Percentiles rank a stretch among this genome's conserved stretches.
phyloP scores from a whole-genome alignment of 2,888 invertebrate genomes.

The Eupithecia centaureata region DNA sequence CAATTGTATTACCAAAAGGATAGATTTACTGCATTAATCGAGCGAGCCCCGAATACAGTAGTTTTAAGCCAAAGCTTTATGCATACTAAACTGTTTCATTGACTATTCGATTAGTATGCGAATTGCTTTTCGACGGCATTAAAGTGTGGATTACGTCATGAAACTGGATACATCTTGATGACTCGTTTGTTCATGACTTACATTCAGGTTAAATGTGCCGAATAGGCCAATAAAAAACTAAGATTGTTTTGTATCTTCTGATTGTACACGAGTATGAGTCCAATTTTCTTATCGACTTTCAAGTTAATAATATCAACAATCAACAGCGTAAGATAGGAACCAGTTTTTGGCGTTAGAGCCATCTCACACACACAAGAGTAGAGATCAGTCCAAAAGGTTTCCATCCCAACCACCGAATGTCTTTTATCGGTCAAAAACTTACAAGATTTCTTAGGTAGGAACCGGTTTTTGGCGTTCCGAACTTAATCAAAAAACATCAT shows the following conservation, averaged over 20 bases:
- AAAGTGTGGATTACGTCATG: conserved; percentile 52
- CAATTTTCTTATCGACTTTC: no score
- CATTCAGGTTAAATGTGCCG: conserved; percentile 27
- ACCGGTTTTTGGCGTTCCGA: not conserved
- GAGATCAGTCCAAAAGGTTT: no score
- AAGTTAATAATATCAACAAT: no score
- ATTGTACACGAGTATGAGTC: not conserved
- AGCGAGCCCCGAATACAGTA: conserved; percentile 35
- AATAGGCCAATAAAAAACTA: conserved; percentile 32
- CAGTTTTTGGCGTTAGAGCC: no score
- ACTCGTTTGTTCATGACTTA: conserved; percentile 36
- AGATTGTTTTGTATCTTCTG: not conserved
- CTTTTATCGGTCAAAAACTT: no score
- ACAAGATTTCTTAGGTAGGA: not conserved
- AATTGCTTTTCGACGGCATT: conserved; percentile 51
- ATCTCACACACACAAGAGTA: no score
- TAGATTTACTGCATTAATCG: conserved; percentile 13
- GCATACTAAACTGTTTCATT: conserved; percentile 51
- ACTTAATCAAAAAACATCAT: not conserved
- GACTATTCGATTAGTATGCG: conserved; percentile 51
- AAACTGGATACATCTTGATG: conserved; percentile 31
- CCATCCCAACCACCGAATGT: no score
- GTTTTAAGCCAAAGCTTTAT: conserved; percentile 34
- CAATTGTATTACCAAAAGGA: not conserved
- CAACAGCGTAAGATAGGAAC: no score